These are phyloP conservation scores for Schlechtendalia chinensis DNA, from an alignment of 1,140 invertebrate species.

Conservation along the genomic window DNA sequence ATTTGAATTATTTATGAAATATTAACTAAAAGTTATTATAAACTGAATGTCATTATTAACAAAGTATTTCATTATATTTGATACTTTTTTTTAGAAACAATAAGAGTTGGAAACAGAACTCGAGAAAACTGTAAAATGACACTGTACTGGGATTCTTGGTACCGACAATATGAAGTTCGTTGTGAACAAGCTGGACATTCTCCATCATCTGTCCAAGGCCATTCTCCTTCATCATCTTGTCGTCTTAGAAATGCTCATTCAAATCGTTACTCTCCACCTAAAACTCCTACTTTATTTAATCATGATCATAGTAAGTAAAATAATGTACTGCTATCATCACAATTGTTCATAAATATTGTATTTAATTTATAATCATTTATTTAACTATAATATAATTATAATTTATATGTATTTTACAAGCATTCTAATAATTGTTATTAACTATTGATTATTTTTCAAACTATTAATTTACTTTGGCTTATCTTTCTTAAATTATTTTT, in stretches of 20 bases:
- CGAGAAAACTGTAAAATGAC: constrained; percentile 47
- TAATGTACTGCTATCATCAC: background rate
- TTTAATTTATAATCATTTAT: background rate
- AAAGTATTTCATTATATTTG: background rate
- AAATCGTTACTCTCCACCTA: constrained; percentile 46
- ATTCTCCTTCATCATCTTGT: constrained; percentile 43
- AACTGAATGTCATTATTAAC: background rate
- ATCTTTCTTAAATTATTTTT: background rate
- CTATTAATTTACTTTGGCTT: background rate
- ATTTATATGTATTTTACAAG: background rate
- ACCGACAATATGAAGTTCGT: constrained; percentile 61
- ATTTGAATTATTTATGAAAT: no score
- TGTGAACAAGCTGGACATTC: constrained; percentile 47
- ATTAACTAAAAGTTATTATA: no score
- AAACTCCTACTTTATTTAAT: constrained; percentile 48
- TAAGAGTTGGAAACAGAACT: constrained; percentile 35
- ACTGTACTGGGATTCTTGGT: constrained; percentile 93
- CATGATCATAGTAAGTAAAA: constrained; percentile 46
- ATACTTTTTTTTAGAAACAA: constrained; percentile 24
- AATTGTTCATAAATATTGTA: background rate
- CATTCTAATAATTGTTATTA: background rate
- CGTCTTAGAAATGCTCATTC: constrained; percentile 35
- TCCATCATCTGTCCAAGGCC: constrained; percentile 45
- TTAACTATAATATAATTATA: background rate
- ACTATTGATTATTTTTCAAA: background rate